Percentiles rank a stretch among this genome's conserved stretches.
Evolutionary conservation across 2,113 vertebrate genomes (phyloP).

Genomic region (Ginglymostoma cirratum): DNA sequence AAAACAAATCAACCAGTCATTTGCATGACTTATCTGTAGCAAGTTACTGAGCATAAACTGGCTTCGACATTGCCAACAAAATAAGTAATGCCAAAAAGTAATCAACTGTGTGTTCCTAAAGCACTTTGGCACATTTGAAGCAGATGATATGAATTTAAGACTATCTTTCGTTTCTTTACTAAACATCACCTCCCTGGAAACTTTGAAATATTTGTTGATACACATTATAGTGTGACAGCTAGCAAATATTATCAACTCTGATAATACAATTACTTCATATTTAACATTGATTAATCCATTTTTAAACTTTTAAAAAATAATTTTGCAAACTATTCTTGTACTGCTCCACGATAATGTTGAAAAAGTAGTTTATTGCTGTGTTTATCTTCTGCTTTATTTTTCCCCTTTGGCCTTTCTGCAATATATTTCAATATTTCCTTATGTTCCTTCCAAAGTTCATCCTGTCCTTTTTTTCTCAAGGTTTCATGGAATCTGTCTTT

Average conservation of each 20-base stretch:
- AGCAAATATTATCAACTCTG: neutral
- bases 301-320: neutral
- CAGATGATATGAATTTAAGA: neutral
- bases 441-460: neutral
- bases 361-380: neutral
- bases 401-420: neutral
- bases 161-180: neutral
- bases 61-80: neutral
- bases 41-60: neutral
- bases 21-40: neutral
- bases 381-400: neutral
- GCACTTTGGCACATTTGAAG: neutral
- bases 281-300: too few relatives aligned
- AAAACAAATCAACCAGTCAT: neutral
- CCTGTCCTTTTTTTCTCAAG: neutral
- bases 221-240: neutral
- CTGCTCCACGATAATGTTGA: neutral
- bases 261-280: neutral
- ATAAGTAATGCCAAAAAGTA: neutral
- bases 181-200: neutral
- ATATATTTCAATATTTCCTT: neutral
- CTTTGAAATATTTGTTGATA: neutral
- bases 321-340: neutral
- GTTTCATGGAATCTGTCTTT: neutral
- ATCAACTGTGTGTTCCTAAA: neutral